phyloP scores from a whole-genome alignment of 2,113 vertebrate genomes.

The Phyllostomus hastatus region DNA sequence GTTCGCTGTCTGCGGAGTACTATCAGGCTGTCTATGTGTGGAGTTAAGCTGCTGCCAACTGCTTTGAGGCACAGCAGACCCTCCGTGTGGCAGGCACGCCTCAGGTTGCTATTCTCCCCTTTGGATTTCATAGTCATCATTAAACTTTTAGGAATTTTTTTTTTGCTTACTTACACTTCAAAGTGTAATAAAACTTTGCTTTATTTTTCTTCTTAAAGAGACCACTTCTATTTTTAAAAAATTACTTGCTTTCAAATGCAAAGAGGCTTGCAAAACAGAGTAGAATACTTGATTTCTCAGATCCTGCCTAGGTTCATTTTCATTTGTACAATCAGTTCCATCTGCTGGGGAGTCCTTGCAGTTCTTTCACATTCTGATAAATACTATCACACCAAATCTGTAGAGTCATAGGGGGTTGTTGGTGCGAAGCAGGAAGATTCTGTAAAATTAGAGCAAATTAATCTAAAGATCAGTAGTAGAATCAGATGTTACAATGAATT shows the following conservation, averaged over 20 bases:
- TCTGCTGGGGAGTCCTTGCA: not conserved
- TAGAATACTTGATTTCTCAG: constrained; percentile 24
- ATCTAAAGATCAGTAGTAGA: not conserved
- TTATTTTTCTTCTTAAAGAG: constrained; percentile 4
- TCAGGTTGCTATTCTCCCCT: constrained; percentile 23
- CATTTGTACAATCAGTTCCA: constrained; percentile 49
- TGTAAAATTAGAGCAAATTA: constrained; percentile 27
- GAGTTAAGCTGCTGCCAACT: constrained; percentile 5
- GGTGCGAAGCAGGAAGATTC: constrained; percentile 30
- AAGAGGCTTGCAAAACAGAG: constrained; percentile 29
- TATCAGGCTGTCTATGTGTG: not conserved
- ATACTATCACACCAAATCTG: not conserved
- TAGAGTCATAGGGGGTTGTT: not conserved
- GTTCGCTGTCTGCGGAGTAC: constrained; percentile 23
- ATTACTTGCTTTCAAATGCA: constrained; percentile 41
- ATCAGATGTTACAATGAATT: not conserved
- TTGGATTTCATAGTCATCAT: not conserved
- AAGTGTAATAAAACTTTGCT: not conserved
- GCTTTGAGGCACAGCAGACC: constrained; percentile 14
- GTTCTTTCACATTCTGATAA: not conserved
- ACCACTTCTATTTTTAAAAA: constrained; percentile 28
- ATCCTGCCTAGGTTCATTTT: constrained; percentile 38
- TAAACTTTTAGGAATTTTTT: not conserved
- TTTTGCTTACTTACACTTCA: constrained; percentile 15
- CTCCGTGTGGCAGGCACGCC: not conserved